These are phyloP conservation scores for Dendrolimus punctatus DNA, from an alignment of 1,140 invertebrate species.

Conservation along the genomic window DNA sequence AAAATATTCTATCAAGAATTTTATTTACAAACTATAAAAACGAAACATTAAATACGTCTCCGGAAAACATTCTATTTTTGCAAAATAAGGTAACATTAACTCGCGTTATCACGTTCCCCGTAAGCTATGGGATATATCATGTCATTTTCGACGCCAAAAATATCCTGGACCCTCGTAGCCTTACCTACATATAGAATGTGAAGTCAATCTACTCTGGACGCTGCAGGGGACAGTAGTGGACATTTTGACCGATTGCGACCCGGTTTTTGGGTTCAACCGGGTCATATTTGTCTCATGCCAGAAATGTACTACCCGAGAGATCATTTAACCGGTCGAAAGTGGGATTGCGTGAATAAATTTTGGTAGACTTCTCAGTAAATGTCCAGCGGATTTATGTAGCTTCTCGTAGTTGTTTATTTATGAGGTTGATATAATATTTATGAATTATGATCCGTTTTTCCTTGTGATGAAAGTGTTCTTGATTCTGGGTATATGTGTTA, in stretches of 20 bases:
- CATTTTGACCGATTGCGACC: conserved; percentile 19
- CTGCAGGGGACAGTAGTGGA: conserved; percentile 10
- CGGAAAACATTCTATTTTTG: neutral
- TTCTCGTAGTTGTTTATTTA: too few relatives aligned
- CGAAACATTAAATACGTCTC: too few relatives aligned
- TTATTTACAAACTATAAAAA: too few relatives aligned
- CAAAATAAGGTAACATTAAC: conserved; percentile 14
- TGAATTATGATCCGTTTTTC: too few relatives aligned
- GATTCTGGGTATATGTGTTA: too few relatives aligned
- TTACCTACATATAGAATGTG: neutral
- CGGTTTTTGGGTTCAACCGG: conserved; percentile 15
- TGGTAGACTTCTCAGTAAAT: too few relatives aligned
- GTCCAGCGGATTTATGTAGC: too few relatives aligned
- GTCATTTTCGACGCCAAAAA: conserved; percentile 11
- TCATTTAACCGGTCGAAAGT: conserved; percentile 5
- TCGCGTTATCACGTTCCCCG: conserved; percentile 7
- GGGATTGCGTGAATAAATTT: neutral
- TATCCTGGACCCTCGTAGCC: neutral
- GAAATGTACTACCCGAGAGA: conserved; percentile 6
- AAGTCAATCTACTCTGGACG: conserved; percentile 4
- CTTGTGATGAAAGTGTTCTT: too few relatives aligned
- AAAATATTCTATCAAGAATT: too few relatives aligned
- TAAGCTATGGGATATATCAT: neutral
- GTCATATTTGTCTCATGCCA: conserved; percentile 17
- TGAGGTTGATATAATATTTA: too few relatives aligned